phyloP scores from a whole-genome alignment of 2,888 invertebrate species.

The Buathra laborator region DNA sequence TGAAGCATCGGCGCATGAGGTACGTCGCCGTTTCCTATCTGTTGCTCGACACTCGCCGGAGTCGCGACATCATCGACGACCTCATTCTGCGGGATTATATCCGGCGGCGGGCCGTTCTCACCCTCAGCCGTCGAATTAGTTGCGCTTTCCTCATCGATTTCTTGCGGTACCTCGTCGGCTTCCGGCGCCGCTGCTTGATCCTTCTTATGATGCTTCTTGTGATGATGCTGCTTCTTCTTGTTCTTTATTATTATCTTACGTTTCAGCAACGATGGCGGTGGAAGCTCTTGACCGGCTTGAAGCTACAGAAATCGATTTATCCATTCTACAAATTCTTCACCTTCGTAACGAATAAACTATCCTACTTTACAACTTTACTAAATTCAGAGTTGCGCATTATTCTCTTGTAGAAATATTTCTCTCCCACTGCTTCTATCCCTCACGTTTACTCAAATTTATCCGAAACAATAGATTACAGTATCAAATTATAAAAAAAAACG shows the following conservation, averaged over 20 bases:
- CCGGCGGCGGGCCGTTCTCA: constrained; percentile 82
- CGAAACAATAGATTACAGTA: background rate
- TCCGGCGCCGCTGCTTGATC: constrained; percentile 82
- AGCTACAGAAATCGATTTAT: constrained; percentile 82
- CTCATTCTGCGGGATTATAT: constrained; percentile 81
- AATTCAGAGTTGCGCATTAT: constrained; percentile 20
- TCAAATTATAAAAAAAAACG: too few relatives aligned
- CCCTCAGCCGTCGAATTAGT: constrained; percentile 79
- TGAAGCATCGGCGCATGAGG: constrained; percentile 88
- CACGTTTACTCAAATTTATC: background rate
- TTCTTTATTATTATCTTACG: constrained; percentile 98
- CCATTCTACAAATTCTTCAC: constrained; percentile 9
- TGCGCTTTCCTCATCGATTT: constrained; percentile 86
- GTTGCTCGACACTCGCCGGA: constrained; percentile 74
- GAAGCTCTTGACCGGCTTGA: constrained; percentile 91
- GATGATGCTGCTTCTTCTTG: constrained; percentile 96
- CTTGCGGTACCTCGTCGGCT: constrained; percentile 80
- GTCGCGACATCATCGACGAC: constrained; percentile 75
- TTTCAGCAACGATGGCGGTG: constrained; percentile 93
- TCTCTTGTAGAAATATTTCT: background rate
- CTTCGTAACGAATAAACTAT: too few relatives aligned
- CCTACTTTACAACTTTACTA: background rate
- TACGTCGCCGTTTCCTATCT: constrained; percentile 88
- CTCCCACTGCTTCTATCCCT: background rate
- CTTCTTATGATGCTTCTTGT: constrained; percentile 87